A percentile compares a stretch with the other conserved stretches of the same genome.
phyloP scores from a whole-genome alignment of 2,113 vertebrate species.

The Petromus typicus region DNA sequence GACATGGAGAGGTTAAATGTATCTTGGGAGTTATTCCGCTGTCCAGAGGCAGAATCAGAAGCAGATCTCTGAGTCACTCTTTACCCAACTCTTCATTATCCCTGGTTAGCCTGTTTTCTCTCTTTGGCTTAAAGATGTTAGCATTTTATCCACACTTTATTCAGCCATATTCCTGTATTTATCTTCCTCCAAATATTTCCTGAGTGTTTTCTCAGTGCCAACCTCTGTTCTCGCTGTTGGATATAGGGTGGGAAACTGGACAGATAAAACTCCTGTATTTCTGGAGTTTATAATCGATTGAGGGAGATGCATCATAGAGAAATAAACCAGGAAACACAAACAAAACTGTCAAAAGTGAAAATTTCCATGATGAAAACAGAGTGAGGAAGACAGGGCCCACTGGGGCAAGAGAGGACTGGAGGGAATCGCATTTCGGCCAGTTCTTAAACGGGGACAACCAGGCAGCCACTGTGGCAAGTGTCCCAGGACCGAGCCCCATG shows the following conservation, averaged over 20 bases:
- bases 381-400: background rate
- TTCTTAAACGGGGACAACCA: background rate
- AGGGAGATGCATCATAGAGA: background rate
- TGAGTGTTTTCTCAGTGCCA: background rate
- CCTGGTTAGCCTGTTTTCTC: background rate
- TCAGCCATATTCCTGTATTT: background rate
- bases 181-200: background rate
- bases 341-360: background rate
- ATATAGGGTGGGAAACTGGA: background rate
- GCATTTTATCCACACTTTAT: background rate
- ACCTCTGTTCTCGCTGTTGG: background rate
- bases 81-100: background rate
- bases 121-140: background rate
- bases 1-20: background rate
- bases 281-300: background rate
- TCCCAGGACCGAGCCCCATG: background rate
- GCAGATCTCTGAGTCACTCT: background rate
- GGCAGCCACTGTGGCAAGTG: background rate
- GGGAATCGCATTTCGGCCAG: background rate
- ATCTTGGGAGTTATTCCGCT: background rate
- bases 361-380: background rate
- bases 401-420: background rate
- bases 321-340: slow-evolving; percentile 11
- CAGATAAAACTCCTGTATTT: background rate
- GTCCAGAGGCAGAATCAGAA: background rate